Evolutionary conservation across 1,140 invertebrate genomes (phyloP).

Genomic region (Calliphora vicina): DNA sequence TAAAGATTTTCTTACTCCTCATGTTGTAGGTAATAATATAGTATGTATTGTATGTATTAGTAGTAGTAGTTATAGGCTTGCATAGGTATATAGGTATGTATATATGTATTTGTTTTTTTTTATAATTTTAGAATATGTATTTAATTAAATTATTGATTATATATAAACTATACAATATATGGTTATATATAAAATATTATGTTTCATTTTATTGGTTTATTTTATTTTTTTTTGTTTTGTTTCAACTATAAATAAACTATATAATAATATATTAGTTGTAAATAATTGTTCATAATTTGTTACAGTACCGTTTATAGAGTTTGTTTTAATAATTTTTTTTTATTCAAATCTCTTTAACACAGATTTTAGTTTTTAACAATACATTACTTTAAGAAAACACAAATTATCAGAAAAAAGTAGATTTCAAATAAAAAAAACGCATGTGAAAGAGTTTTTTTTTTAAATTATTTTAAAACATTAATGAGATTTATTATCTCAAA

Average conservation of each 20-base stretch:
- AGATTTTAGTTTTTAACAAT: background rate
- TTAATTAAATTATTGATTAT: conserved; percentile 9
- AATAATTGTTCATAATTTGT: conserved; percentile 29
- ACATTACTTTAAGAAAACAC: conserved; percentile 5
- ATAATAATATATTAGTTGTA: conserved; percentile 20
- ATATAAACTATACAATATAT: conserved; percentile 30
- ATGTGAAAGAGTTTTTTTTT: too few species aligned
- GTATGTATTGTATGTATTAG: background rate
- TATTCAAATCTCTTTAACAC: conserved; percentile 20
- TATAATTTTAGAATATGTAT: conserved; percentile 7
- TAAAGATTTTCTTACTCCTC: background rate
- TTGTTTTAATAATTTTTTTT: background rate
- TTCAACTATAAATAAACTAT: conserved; percentile 24
- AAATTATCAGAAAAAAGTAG: conserved; percentile 1
- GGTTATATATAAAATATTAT: conserved; percentile 32
- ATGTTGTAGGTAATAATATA: background rate
- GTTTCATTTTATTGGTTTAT: conserved; percentile 9
- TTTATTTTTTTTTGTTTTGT: conserved; percentile 22
- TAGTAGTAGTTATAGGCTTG: background rate
- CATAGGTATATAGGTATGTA: background rate
- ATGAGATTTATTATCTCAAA: background rate
- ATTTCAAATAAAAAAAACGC: conserved; percentile 20
- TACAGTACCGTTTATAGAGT: conserved; percentile 13
- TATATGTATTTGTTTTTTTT: background rate
- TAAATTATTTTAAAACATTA: background rate